These are phyloP conservation scores for Nephrotoma flavescens DNA, from an alignment of 2,888 invertebrate genomes.

Conservation along the genomic window DNA sequence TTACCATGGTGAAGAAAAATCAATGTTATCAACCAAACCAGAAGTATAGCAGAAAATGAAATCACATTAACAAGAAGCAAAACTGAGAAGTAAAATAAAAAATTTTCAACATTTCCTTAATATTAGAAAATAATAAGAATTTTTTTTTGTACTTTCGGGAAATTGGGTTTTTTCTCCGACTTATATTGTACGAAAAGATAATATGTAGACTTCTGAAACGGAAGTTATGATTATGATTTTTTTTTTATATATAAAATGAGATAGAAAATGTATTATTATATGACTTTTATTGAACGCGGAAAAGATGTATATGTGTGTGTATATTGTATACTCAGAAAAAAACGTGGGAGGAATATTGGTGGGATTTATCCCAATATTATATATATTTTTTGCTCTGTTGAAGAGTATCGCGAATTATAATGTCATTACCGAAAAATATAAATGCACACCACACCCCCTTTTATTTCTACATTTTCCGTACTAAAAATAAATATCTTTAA, in stretches of 20 bases:
- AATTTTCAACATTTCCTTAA: background rate
- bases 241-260: background rate
- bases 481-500: background rate
- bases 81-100: background rate
- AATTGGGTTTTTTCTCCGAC: background rate
- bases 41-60: background rate
- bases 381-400: background rate
- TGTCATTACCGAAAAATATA: background rate
- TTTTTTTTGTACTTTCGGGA: background rate
- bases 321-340: background rate
- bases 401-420: background rate
- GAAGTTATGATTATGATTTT: background rate
- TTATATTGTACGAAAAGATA: background rate
- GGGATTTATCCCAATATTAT: background rate
- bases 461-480: background rate
- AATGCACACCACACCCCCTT: background rate
- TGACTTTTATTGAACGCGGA: background rate
- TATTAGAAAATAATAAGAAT: background rate
- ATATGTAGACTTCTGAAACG: background rate
- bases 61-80: background rate
- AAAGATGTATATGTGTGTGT: background rate
- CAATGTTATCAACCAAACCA: background rate
- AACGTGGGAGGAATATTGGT: background rate
- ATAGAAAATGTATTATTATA: background rate
- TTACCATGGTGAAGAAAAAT: background rate